Base-by-base conservation (phyloP, 2,797 vertebrate genomes). In the Cephalopachus bancanus region DNA sequence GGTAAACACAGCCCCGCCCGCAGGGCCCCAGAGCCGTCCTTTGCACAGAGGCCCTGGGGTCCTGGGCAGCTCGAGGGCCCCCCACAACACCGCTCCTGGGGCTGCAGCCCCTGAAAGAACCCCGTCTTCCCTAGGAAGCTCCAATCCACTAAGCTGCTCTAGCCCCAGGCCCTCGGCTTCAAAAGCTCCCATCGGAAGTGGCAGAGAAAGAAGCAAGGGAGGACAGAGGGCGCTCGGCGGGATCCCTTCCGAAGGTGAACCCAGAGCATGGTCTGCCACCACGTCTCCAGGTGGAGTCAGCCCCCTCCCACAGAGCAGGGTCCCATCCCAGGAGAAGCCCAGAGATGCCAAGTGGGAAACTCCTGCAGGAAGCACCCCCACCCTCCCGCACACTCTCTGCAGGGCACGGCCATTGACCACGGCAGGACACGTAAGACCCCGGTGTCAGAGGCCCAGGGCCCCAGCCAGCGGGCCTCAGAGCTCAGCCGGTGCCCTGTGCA, bases 1-100 rank as follows among this genome's bases (percentile, higher is more conserved):
- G 96, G 97, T 97, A 98, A 98, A 97, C 96, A 81, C 96, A 83
- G 49, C 14, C 80, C 60, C 1, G 2, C 64, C 44, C 14, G 7
- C 22, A 7, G 24, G 28, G 55, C n/a, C 26, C 60, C 20, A 33
- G 26, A 5, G 11, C 62, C 64, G 19, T 83, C 80, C 17, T 57
- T 92, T 76, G 11, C 5, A 57, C n/a, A 64, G 65, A 86, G 67
- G 72, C 20, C 49, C 93, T 60, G 33, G 59, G 49, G 37, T 49
- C 60, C 33, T 30, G 5, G 26, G 16, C 19, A 9, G 72, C 20
- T 10, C 22, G 1, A 71, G 53, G 62, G 22, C 64, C 59, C 62
- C n/a, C 81, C 33, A 57, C 2, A 5, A 57, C 60, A 19, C 75
- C 17, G 6, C 17, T 28, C 55, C 53, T 57, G 17, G 11, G 4